phyloP scores from a whole-genome alignment of 1,140 invertebrate species.

The Harlomillsia oculata region DNA sequence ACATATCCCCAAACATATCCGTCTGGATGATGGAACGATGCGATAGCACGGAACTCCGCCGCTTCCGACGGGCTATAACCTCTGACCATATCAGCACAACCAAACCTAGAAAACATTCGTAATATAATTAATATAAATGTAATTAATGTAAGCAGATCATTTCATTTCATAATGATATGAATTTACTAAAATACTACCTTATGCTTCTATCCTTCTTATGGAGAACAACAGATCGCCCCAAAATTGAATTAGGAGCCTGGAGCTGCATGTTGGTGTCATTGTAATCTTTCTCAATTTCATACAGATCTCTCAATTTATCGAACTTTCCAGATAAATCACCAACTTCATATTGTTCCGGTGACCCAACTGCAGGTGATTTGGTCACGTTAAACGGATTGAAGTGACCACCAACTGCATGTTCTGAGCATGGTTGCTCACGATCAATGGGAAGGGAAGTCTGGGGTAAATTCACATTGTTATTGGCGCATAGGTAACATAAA shows the following conservation, averaged over 20 bases:
- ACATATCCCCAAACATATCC: slow-evolving; percentile 80
- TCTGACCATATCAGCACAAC: slow-evolving; percentile 71
- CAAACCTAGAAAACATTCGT: slow-evolving; percentile 58
- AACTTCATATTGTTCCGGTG: slow-evolving; percentile 74
- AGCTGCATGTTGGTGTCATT: slow-evolving; percentile 77
- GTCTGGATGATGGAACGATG: slow-evolving; percentile 80
- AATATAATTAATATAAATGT: too few species aligned
- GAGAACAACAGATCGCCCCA: slow-evolving; percentile 80
- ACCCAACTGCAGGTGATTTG: slow-evolving; percentile 53
- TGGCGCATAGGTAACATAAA: background rate
- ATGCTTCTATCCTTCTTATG: slow-evolving; percentile 56
- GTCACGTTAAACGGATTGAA: slow-evolving; percentile 72
- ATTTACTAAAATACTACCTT: slow-evolving; percentile 40
- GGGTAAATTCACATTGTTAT: background rate
- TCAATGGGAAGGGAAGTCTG: slow-evolving; percentile 34
- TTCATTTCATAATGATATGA: slow-evolving; percentile 21
- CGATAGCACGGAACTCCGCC: slow-evolving; percentile 71
- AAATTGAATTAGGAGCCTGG: slow-evolving; percentile 69
- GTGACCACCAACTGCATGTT: slow-evolving; percentile 62
- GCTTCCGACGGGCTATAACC: slow-evolving; percentile 56
- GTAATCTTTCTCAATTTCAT: slow-evolving; percentile 51
- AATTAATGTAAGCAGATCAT: too few species aligned
- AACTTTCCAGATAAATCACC: slow-evolving; percentile 87
- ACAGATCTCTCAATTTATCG: slow-evolving; percentile 47
- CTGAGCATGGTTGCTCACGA: slow-evolving; percentile 53